Evolutionary conservation across 2,888 invertebrate genomes (phyloP).

Genomic region (Bugula neritina): DNA sequence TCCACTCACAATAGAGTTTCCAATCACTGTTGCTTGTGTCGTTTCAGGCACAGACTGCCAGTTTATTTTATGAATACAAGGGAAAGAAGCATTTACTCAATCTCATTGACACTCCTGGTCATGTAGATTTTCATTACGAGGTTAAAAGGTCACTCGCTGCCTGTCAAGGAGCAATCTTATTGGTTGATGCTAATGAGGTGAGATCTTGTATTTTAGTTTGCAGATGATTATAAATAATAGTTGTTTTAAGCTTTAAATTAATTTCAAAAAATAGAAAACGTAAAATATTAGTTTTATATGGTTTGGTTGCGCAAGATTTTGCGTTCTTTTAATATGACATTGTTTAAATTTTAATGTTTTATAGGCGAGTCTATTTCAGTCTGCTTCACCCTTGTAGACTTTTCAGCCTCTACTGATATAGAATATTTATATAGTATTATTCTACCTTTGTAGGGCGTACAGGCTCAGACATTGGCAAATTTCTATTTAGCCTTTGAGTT

Average conservation of each 20-base stretch:
- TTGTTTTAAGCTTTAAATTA: too few species aligned
- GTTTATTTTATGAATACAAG: slow-evolving; percentile 64
- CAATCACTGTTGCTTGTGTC: too few species aligned
- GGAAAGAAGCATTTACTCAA: slow-evolving; percentile 72
- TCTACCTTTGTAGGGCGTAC: slow-evolving; percentile 62
- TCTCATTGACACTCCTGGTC: slow-evolving; percentile 95
- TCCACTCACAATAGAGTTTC: too few species aligned
- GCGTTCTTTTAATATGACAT: too few species aligned
- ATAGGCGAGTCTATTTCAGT: too few species aligned
- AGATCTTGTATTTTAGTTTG: too few species aligned
- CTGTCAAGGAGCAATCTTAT: slow-evolving; percentile 86
- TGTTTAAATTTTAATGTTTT: too few species aligned
- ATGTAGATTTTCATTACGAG: slow-evolving; percentile 95
- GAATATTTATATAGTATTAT: background rate
- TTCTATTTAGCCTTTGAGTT: slow-evolving; percentile 81
- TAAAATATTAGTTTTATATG: too few species aligned
- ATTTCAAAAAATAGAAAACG: too few species aligned
- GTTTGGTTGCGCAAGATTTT: too few species aligned
- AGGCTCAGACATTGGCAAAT: slow-evolving; percentile 96
- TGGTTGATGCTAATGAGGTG: slow-evolving; percentile 85
- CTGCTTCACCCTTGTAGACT: too few species aligned
- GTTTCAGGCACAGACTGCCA: slow-evolving; percentile 87
- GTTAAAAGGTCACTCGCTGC: slow-evolving; percentile 83
- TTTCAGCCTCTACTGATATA: background rate
- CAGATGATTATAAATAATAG: too few species aligned